Conservation (phyloP, 1,140 invertebrate genomes). For the Zaprionus gabonicus region DNA sequence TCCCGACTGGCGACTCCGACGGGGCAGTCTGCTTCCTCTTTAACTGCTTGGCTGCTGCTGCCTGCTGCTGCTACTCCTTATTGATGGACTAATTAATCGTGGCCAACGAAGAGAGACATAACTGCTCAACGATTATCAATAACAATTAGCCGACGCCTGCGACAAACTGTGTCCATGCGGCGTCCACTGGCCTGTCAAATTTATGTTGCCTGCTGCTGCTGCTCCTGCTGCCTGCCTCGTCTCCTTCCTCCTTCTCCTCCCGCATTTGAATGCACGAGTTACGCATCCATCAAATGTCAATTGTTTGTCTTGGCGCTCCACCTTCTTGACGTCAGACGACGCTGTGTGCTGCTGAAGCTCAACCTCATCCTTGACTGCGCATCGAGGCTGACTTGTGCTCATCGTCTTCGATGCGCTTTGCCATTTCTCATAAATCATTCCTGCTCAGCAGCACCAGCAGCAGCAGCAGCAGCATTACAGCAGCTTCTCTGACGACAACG, state of each 20-base stretch:
- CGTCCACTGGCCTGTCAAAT: constrained; percentile 62
- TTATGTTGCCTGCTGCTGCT: constrained; percentile 22
- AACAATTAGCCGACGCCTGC: constrained; percentile 76
- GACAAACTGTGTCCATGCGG: constrained; percentile 33
- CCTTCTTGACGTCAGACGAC: constrained; percentile 47
- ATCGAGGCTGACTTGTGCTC: constrained; percentile 1
- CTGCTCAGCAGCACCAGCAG: constrained; percentile 45
- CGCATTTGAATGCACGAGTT: constrained; percentile 80
- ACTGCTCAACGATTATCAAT: constrained; percentile 69
- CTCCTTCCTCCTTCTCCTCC: not conserved
- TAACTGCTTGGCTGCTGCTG: not conserved
- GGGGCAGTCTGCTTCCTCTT: not conserved
- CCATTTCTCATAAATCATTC: constrained; percentile 81
- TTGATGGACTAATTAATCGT: constrained; percentile 79
- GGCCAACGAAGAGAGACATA: constrained; percentile 53
- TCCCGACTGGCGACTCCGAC: not conserved
- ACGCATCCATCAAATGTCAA: constrained; percentile 83
- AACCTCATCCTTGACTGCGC: not conserved
- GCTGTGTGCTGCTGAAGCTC: not conserved
- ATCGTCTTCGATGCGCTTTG: constrained; percentile 33
- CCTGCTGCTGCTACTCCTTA: constrained; percentile 12
- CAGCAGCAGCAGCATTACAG: constrained; percentile 44
- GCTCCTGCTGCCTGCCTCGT: not conserved
- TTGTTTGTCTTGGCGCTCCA: constrained; percentile 81
- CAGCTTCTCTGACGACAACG: constrained; percentile 47